Percentiles rank a stretch among this genome's conserved stretches.
Conservation (phyloP, 1,140 invertebrate genomes). For the Megalonaias nervosa region DNA sequence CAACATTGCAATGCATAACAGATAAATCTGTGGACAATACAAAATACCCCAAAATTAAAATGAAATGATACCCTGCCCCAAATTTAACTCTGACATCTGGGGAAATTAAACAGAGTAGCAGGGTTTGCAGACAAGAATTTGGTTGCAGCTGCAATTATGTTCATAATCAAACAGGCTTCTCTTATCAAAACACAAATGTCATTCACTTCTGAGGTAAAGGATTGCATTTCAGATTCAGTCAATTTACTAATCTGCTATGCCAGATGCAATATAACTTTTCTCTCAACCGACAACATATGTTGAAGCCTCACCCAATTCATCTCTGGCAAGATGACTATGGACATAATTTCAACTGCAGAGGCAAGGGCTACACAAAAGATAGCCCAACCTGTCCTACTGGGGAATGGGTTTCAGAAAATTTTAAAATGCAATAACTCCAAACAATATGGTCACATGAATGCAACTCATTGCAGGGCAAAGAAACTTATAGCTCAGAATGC, state of each 20-base stretch:
- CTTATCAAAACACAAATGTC: constrained; percentile 3
- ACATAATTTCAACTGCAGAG: too few species aligned
- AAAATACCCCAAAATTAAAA: constrained; percentile 10
- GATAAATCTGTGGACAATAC: constrained; percentile 1
- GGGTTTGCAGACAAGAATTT: background rate
- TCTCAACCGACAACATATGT: background rate
- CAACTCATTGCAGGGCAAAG: too few species aligned
- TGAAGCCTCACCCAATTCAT: constrained; percentile 4
- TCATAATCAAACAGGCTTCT: background rate
- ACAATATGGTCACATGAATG: too few species aligned
- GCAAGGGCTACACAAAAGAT: too few species aligned
- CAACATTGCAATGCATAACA: constrained; percentile 4
- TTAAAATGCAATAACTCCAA: too few species aligned
- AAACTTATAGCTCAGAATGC: too few species aligned
- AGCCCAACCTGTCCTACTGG: too few species aligned
- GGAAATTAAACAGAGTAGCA: background rate
- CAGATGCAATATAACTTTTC: constrained; percentile 11
- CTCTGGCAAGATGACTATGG: too few species aligned
- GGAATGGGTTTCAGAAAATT: too few species aligned
- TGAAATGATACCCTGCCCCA: background rate
- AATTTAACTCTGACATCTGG: constrained; percentile 9
- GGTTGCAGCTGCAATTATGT: background rate
- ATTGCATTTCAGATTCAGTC: background rate
- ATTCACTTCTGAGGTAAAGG: background rate
- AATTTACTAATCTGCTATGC: too few species aligned